A percentile compares a stretch with the other conserved stretches of the same genome.
Conservation (phyloP, 2,113 vertebrate genomes). For the Eretmochelys imbricata region DNA sequence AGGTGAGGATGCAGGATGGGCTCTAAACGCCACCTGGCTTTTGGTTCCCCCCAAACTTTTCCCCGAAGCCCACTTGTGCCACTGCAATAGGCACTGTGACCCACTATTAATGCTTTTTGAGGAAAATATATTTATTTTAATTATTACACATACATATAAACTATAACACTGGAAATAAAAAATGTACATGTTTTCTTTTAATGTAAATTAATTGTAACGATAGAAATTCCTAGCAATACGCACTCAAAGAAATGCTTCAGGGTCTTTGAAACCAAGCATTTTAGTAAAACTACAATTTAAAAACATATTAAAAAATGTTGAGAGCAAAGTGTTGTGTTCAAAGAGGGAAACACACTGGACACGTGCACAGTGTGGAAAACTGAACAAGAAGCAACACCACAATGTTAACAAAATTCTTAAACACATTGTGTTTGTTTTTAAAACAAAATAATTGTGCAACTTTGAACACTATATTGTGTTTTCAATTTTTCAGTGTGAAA, state of each 20-base stretch:
- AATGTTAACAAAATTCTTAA: neutral
- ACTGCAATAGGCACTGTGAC: neutral
- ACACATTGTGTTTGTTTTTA: neutral
- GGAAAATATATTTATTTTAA: neutral
- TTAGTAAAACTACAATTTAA: neutral
- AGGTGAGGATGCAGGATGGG: slow-evolving; percentile 77
- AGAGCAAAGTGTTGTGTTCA: neutral
- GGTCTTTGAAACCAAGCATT: neutral
- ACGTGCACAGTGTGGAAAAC: neutral
- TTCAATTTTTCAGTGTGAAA: neutral
- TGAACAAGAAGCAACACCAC: neutral
- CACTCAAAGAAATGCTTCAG: neutral
- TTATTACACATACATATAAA: neutral
- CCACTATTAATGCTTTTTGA: neutral
- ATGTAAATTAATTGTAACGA: neutral
- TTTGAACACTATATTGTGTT: neutral
- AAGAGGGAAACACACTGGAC: neutral
- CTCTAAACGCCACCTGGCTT: fast-evolving
- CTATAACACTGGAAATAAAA: neutral
- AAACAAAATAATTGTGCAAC: neutral
- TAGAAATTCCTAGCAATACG: neutral
- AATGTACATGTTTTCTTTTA: neutral
- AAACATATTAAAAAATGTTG: neutral
- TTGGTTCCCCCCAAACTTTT: neutral
- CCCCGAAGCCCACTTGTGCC: neutral